These are phyloP conservation scores for Aegypius monachus DNA, from an alignment of 2,113 vertebrate species.

Conservation along the genomic window DNA sequence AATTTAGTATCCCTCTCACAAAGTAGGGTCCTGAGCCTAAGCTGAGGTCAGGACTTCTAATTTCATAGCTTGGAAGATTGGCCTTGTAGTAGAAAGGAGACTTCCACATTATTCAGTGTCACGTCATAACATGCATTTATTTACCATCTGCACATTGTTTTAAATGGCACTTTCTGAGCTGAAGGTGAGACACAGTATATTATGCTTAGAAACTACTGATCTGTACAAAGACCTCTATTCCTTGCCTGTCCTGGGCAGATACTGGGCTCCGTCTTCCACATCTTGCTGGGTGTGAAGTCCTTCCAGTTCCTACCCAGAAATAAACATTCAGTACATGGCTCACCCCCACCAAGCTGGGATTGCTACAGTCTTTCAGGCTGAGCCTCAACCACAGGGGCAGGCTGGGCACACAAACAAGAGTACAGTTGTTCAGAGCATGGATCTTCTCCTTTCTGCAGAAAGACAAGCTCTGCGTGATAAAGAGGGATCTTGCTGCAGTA, in stretches of 20 bases:
- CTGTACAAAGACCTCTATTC: neutral
- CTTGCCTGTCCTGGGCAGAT: neutral
- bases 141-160: neutral
- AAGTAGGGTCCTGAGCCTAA: neutral
- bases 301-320: neutral
- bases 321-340: neutral
- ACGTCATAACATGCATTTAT: neutral
- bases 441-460: neutral
- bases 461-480: neutral
- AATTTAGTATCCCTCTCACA: neutral
- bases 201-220: neutral
- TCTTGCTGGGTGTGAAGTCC: neutral
- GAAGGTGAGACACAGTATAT: neutral
- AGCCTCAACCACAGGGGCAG: neutral
- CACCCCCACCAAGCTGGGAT: neutral
- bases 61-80: neutral
- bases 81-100: neutral
- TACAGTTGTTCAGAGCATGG: neutral
- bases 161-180: neutral
- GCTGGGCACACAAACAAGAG: neutral
- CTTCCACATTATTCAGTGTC: neutral
- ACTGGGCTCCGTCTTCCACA: neutral
- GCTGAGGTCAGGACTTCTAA: neutral
- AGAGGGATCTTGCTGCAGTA: neutral
- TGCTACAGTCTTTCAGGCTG: neutral